Evolutionary conservation across 2,797 vertebrate species (phyloP).

Genomic region (Lemur catta): DNA sequence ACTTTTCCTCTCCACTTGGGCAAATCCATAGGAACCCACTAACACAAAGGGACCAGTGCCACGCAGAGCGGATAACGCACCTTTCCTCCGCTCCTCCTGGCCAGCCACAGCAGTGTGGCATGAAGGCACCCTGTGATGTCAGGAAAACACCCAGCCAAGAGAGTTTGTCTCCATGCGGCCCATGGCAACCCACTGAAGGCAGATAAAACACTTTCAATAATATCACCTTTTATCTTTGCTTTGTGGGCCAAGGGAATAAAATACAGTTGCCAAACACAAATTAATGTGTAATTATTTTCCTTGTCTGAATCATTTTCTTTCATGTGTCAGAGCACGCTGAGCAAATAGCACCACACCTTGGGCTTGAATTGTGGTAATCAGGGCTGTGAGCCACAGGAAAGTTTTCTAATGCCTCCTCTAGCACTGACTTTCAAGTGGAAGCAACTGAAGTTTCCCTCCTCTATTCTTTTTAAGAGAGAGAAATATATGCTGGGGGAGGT

Average conservation of each 20-base stretch:
- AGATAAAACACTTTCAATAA: slow-evolving; percentile 79
- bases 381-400: slow-evolving; percentile 87
- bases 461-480: slow-evolving; percentile 73
- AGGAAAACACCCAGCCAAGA: not conserved
- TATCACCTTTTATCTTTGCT: slow-evolving; percentile 83
- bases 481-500: slow-evolving; percentile 49
- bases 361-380: slow-evolving; percentile 88
- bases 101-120: not conserved
- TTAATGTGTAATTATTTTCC: slow-evolving; percentile 91
- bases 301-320: slow-evolving; percentile 89
- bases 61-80: not conserved
- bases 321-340: slow-evolving; percentile 89
- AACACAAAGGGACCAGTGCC: not conserved
- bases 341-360: slow-evolving; percentile 86
- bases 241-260: slow-evolving; percentile 83
- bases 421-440: slow-evolving; percentile 85
- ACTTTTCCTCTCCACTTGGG: not conserved
- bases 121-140: not conserved
- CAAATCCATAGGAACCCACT: not conserved
- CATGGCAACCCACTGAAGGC: slow-evolving; percentile 66
- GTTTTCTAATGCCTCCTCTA: slow-evolving; percentile 84
- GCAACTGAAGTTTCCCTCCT: slow-evolving; percentile 77
- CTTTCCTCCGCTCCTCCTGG: not conserved
- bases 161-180: slow-evolving; percentile 51
- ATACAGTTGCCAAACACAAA: slow-evolving; percentile 87